Percentiles rank a stretch among this genome's conserved stretches.
These are phyloP conservation scores for Sus scrofa DNA, from an alignment of 2,113 vertebrate genomes.

Conservation along the genomic window T2T-Sscrofa CM000813.6:42410501-42411000, in stretches of 20 bases:
- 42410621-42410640: background rate
- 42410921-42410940: background rate
- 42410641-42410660: background rate
- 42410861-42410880: slow-evolving; percentile 43
- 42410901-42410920: background rate
- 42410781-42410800: slow-evolving; percentile 58
- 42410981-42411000: background rate
- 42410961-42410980: background rate
- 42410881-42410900: background rate
- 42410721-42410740: background rate
- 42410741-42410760: background rate
- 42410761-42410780: background rate
- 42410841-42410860: background rate
- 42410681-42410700: background rate
- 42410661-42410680: background rate
- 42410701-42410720: background rate
- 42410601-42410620: too few relatives aligned
- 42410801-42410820: slow-evolving; percentile 4
- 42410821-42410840: background rate
- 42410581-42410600: too few relatives aligned
- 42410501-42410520: too few relatives aligned
- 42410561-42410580: too few relatives aligned
- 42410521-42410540: too few relatives aligned
- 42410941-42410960: slow-evolving; percentile 50
- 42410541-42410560: too few relatives aligned